Conservation (phyloP, 92 coral and sea anemone species). For the Blastomussa wellsi region DNA sequence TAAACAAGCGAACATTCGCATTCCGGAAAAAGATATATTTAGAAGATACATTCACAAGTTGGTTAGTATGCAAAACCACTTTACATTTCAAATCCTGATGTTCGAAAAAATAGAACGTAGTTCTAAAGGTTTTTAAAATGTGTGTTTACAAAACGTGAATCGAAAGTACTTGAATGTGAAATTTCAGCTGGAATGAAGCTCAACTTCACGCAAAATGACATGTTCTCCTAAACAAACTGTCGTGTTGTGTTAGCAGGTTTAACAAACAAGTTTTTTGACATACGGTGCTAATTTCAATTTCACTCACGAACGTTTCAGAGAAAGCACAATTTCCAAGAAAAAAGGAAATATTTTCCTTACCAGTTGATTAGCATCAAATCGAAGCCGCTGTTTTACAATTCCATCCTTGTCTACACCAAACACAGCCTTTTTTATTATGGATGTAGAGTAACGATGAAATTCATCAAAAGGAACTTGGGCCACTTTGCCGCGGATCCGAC, state of each 20-base stretch:
- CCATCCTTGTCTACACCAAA: conserved; percentile 90
- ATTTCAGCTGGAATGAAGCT: too few species aligned
- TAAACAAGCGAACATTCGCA: too few species aligned
- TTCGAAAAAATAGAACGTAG: too few species aligned
- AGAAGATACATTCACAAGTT: neutral
- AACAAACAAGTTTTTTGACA: neutral
- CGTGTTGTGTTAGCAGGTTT: neutral
- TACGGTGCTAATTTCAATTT: too few species aligned
- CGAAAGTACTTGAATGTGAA: neutral
- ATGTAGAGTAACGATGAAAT: conserved; percentile 89
- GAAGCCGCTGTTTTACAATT: conserved; percentile 63
- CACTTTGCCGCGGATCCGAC: conserved; percentile 87
- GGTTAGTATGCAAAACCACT: neutral
- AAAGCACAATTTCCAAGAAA: neutral
- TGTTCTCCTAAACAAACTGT: neutral
- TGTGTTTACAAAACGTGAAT: neutral
- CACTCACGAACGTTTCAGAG: neutral
- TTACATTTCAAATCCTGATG: neutral
- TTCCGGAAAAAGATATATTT: too few species aligned
- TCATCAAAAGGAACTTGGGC: conserved; percentile 96
- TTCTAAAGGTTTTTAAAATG: neutral
- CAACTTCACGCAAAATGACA: neutral
- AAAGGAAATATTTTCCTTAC: conserved; percentile 51
- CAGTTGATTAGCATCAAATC: conserved; percentile 87
- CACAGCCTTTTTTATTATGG: conserved; percentile 88